Conservation (phyloP, 1,140 invertebrate genomes). For the Drosophila pseudoobscura region DNA sequence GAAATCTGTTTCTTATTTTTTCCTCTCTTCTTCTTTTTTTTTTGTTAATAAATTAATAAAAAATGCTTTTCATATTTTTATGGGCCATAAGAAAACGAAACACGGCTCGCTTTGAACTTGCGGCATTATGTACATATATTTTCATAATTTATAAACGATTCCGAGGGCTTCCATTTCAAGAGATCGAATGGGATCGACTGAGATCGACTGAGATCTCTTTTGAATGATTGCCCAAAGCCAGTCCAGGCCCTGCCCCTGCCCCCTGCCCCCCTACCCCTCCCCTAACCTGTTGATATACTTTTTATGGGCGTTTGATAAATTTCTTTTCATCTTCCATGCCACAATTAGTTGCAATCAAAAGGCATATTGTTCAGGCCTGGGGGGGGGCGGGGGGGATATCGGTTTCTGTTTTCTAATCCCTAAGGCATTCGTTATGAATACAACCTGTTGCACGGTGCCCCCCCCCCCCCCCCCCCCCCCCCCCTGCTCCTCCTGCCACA, state of each 20-base stretch:
- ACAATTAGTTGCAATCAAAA: slow-evolving; percentile 79
- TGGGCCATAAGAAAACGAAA: slow-evolving; percentile 20
- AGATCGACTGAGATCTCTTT: slow-evolving; percentile 38
- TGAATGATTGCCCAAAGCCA: slow-evolving; percentile 70
- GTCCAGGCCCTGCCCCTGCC: slow-evolving; percentile 1
- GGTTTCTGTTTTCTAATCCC: slow-evolving; percentile 40
- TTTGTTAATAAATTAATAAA: slow-evolving; percentile 77
- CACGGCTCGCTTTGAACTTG: slow-evolving; percentile 71
- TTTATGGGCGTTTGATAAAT: slow-evolving; percentile 80
- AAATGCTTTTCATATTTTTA: slow-evolving; percentile 75
- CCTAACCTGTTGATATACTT: slow-evolving; percentile 70
- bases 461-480: no score
- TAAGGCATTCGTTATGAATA: slow-evolving; percentile 39
- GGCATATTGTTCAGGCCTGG: slow-evolving; percentile 62
- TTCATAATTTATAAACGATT: slow-evolving; percentile 80
- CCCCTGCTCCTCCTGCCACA: slow-evolving; percentile 19
- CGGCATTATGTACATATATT: slow-evolving; percentile 79
- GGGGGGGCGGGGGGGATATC: slow-evolving; percentile 20
- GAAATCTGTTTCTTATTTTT: slow-evolving; percentile 54
- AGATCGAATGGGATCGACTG: no score
- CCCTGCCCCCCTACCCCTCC: no score
- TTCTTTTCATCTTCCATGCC: slow-evolving; percentile 68
- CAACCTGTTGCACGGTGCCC: slow-evolving; percentile 41
- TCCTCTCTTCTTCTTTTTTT: slow-evolving; percentile 25
- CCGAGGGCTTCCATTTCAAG: slow-evolving; percentile 45